Evolutionary conservation across 2,888 invertebrate genomes (phyloP).

Genomic region (Steromphala cineraria): DNA sequence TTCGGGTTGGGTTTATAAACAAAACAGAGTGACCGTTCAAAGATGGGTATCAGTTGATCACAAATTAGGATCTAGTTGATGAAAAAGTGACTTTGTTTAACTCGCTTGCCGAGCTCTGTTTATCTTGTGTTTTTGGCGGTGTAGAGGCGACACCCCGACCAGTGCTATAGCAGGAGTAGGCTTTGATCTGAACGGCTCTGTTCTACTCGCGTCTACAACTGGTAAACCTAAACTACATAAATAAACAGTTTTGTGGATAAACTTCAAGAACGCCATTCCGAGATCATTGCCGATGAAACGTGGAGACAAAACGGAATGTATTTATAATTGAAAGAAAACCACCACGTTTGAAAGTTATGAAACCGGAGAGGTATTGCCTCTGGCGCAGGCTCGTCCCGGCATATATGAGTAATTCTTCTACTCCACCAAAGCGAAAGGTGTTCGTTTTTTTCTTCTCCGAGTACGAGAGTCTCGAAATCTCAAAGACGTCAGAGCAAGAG

Average conservation of each 20-base stretch:
- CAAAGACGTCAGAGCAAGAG: neutral
- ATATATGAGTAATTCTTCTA: neutral
- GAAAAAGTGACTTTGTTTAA: neutral
- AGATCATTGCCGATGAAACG: neutral
- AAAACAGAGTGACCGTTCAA: no score
- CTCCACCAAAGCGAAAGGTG: neutral
- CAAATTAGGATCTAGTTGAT: neutral
- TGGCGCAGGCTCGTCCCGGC: neutral
- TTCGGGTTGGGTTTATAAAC: no score
- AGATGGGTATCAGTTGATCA: no score
- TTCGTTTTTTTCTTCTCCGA: neutral
- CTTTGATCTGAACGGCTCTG: neutral
- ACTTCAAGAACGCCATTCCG: neutral
- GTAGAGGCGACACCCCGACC: neutral
- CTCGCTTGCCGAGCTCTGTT: neutral
- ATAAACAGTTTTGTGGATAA: neutral
- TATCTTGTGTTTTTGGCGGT: neutral
- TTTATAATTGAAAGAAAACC: slow-evolving; percentile 5
- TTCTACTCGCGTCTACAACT: neutral
- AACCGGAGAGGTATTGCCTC: neutral
- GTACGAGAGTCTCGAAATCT: neutral
- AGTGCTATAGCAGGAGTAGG: neutral
- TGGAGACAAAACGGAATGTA: neutral
- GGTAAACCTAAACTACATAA: neutral
- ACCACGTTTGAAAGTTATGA: neutral